Conservation (phyloP, 2,113 vertebrate genomes). For the Aptenodytes patagonicus region DNA sequence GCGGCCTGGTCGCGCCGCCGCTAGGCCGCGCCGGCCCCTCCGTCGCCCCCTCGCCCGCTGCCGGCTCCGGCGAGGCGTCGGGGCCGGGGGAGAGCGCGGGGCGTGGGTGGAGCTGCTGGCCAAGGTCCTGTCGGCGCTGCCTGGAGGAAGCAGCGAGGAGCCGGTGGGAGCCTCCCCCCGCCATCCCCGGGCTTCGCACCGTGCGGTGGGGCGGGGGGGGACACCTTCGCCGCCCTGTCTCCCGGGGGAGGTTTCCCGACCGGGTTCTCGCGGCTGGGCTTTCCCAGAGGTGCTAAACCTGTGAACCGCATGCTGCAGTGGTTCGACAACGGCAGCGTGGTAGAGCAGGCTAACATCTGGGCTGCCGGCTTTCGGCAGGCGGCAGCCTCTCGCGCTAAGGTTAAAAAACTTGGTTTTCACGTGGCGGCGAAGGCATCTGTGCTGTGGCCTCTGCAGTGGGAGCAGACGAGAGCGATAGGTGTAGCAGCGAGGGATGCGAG, state of each 20-base stretch:
- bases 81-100: not conserved
- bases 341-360: accelerated
- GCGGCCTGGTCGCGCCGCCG: not conserved
- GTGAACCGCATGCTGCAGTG: not conserved
- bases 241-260: not conserved
- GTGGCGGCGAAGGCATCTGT: not conserved
- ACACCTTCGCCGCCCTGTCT: no score
- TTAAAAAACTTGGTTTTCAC: not conserved
- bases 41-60: not conserved
- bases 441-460: not conserved
- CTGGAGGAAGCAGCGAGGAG: not conserved
- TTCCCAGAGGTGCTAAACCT: accelerated
- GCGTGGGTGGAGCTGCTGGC: not conserved
- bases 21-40: not conserved
- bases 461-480: accelerated
- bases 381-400: accelerated
- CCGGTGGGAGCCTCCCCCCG: not conserved
- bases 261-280: not conserved
- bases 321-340: not conserved
- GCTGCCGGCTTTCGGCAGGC: not conserved
- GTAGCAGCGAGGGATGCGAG: not conserved
- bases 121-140: not conserved
- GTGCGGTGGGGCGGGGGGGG: not conserved
- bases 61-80: not conserved
- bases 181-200: not conserved